phyloP scores from a whole-genome alignment of 2,113 vertebrate genomes.

The Actinemys pallida region DNA sequence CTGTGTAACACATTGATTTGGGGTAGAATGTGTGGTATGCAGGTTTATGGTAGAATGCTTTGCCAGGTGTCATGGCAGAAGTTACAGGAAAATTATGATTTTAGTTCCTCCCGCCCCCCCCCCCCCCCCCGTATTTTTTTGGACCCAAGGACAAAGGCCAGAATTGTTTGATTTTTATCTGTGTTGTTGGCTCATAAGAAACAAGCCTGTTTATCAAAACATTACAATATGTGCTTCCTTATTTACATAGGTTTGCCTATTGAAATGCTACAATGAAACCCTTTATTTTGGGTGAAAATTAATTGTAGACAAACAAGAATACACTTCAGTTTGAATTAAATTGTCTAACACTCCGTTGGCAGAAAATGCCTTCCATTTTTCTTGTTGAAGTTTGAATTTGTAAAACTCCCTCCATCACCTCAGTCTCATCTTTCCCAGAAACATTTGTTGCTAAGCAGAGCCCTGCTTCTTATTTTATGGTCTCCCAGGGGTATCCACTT shows the following conservation, averaged over 20 bases:
- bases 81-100: neutral
- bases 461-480: neutral
- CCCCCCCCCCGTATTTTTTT: neutral
- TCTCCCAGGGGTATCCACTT: conserved; percentile 18
- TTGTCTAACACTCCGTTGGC: conserved; percentile 1
- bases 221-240: neutral
- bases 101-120: neutral
- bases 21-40: neutral
- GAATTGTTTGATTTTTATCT: conserved; percentile 2
- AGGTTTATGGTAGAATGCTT: neutral
- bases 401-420: neutral
- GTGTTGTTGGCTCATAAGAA: neutral
- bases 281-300: conserved; percentile 38
- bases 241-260: neutral
- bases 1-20: neutral
- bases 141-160: conserved; percentile 5
- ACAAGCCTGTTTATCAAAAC: neutral
- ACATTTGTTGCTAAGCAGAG: conserved; percentile 35
- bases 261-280: neutral
- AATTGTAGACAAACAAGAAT: conserved; percentile 20
- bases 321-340: conserved; percentile 3
- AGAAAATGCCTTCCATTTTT: neutral
- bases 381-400: neutral
- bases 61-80: neutral
- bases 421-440: neutral